Conservation (phyloP, 92 coral and sea anemone species). For the Phenganax subtilis region DNA sequence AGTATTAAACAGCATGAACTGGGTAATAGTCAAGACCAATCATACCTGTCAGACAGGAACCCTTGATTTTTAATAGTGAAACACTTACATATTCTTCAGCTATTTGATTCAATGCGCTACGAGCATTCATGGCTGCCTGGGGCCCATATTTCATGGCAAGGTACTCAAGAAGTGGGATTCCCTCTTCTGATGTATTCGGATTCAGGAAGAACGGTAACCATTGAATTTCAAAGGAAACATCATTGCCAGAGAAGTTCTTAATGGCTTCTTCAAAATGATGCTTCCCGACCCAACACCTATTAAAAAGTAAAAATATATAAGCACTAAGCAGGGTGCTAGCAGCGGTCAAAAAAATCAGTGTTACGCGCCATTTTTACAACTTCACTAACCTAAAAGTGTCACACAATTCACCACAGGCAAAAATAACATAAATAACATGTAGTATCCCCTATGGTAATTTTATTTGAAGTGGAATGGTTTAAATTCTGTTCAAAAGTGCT, state of each 20-base stretch:
- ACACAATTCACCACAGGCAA: too few species aligned
- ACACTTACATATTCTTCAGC: slow-evolving; percentile 64
- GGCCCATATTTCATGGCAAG: slow-evolving; percentile 72
- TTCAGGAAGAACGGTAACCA: slow-evolving; percentile 95
- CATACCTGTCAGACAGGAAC: background rate
- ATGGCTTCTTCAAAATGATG: slow-evolving; percentile 93
- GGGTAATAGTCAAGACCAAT: too few species aligned
- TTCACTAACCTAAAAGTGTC: too few species aligned
- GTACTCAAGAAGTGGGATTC: slow-evolving; percentile 66
- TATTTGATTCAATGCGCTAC: slow-evolving; percentile 55
- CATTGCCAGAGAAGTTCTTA: slow-evolving; percentile 53
- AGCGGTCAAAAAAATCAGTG: too few species aligned
- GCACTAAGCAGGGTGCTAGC: too few species aligned
- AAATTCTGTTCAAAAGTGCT: too few species aligned
- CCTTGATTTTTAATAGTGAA: background rate
- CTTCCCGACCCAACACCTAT: slow-evolving; percentile 95
- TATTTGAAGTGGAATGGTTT: too few species aligned
- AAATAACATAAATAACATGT: too few species aligned
- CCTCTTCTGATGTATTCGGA: slow-evolving; percentile 63
- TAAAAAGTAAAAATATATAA: too few species aligned
- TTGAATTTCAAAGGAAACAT: slow-evolving; percentile 69
- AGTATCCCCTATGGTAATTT: too few species aligned
- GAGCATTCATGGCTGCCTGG: slow-evolving; percentile 58
- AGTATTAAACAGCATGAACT: background rate
- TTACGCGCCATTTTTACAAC: too few species aligned